Conservation (phyloP, 2,888 invertebrate species). For the Noctua pronuba region DNA sequence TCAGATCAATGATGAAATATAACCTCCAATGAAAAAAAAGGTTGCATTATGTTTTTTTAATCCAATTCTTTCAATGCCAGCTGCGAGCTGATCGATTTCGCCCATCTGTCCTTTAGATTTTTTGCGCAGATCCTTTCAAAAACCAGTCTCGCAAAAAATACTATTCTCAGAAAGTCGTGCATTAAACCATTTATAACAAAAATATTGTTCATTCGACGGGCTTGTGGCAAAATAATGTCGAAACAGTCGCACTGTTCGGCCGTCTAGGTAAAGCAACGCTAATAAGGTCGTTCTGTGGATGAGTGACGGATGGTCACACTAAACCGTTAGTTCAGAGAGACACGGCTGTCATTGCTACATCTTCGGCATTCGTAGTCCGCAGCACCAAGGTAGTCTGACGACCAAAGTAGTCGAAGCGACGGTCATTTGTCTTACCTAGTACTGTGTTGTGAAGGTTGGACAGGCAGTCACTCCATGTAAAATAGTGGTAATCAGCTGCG, state of each 20-base stretch:
- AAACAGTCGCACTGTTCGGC: not conserved
- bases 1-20: constrained; percentile 34
- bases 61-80: constrained; percentile 47
- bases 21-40: constrained; percentile 19
- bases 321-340: not conserved
- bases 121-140: constrained; percentile 49
- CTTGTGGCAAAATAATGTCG: not conserved
- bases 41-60: constrained; percentile 15
- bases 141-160: constrained; percentile 29
- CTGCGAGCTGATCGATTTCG: constrained; percentile 32
- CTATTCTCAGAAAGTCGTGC: constrained; percentile 8
- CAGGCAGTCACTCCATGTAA: not conserved
- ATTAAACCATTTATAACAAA: not conserved
- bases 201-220: not conserved
- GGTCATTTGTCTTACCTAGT: not conserved
- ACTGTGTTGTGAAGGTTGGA: not conserved
- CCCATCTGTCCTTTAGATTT: constrained; percentile 35
- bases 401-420: not conserved
- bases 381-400: too few relatives aligned
- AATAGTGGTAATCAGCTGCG: too few relatives aligned
- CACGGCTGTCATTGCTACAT: not conserved
- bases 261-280: not conserved
- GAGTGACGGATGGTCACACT: not conserved
- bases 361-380: not conserved
- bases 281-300: not conserved